These are phyloP conservation scores for Arothron firmamentum DNA, from an alignment of 2,113 vertebrate genomes.

Conservation along the genomic window DNA sequence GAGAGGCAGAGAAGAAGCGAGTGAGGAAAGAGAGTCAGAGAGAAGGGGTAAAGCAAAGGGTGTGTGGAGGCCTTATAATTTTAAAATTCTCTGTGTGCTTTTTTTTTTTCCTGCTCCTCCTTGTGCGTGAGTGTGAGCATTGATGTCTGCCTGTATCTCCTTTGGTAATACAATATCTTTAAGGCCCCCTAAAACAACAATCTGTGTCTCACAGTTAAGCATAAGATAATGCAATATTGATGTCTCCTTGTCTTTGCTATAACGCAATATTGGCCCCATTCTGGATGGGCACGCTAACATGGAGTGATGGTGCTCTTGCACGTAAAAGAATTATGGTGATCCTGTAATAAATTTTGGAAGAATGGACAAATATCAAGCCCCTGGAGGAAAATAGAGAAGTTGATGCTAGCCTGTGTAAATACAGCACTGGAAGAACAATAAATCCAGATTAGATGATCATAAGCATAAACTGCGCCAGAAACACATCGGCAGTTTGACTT, in stretches of 20 bases:
- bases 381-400: slow-evolving; percentile 39
- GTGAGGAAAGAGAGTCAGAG: slow-evolving; percentile 40
- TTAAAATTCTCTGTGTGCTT: slow-evolving; percentile 70
- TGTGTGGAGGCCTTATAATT: slow-evolving; percentile 71
- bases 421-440: slow-evolving; percentile 13
- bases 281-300: slow-evolving; percentile 58
- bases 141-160: slow-evolving; percentile 55
- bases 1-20: slow-evolving; percentile 56
- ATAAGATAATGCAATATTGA: slow-evolving; percentile 73
- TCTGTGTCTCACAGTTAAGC: slow-evolving; percentile 69
- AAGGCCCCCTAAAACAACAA: slow-evolving; percentile 71
- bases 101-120: slow-evolving; percentile 30
- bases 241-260: slow-evolving; percentile 64
- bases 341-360: slow-evolving; percentile 58
- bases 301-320: slow-evolving; percentile 54
- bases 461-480: background rate
- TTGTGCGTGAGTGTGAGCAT: slow-evolving; percentile 18
- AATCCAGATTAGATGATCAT: slow-evolving; percentile 8
- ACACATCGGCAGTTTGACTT: too few relatives aligned
- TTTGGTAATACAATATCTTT: slow-evolving; percentile 73
- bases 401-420: slow-evolving; percentile 39
- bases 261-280: slow-evolving; percentile 64
- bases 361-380: slow-evolving; percentile 58
- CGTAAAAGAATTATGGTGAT: slow-evolving; percentile 66
- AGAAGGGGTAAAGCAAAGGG: slow-evolving; percentile 50